Evolutionary conservation across 2,113 vertebrate genomes (phyloP), one percentile per base, ranked within the genome.

Genomic region (Neotoma lepida): DNA sequence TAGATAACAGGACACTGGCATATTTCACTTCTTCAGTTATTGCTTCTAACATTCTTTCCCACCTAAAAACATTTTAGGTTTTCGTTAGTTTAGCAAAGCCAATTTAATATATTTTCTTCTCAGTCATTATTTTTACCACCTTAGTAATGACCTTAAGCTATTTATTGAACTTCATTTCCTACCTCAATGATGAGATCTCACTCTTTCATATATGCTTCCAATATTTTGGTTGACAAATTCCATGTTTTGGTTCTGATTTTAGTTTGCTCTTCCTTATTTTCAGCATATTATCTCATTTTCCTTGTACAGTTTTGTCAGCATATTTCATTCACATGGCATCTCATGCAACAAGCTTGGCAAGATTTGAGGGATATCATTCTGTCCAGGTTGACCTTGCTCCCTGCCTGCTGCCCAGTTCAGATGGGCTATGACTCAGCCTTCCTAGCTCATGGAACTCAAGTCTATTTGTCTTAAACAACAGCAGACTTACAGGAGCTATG

Each of bases 11-110:
- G 24, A 28, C 6, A 28, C 2, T 41, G n/a, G 2, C n/a, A 18
- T 92, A 30, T 84, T 30, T 91, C 1, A 15, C 33, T 92, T 89
- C 66, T 86, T 91, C 44, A 86, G 13, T 89, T 91, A 54, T 68
- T 71, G n/a, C 2, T 82, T 71, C 81, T 66, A 93, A 54, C 1
- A 89, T 70, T 46, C 54, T 56, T 28, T 88, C 17, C 4, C 9
- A 15, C 24, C 35, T 71, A 7, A 6, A 93, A 77, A 41, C 26
- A 30, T 77, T 51, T 49, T 35, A 71, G 44, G 66, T 14, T 70
- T 12, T 84, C 86, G 22, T 64, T 81, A 82, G n/a, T 30, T 89
- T 15, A 46, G 26, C 15, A 39, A 22, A 39, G 56, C 68, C 15
- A 5, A 71, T 81, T 4, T 86, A 56, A 61, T 74, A 44, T 41